Percentiles rank a stretch among this genome's conserved stretches.
Conservation (phyloP, 2,888 invertebrate species). For the Drosophila subsilvestris region DNA sequence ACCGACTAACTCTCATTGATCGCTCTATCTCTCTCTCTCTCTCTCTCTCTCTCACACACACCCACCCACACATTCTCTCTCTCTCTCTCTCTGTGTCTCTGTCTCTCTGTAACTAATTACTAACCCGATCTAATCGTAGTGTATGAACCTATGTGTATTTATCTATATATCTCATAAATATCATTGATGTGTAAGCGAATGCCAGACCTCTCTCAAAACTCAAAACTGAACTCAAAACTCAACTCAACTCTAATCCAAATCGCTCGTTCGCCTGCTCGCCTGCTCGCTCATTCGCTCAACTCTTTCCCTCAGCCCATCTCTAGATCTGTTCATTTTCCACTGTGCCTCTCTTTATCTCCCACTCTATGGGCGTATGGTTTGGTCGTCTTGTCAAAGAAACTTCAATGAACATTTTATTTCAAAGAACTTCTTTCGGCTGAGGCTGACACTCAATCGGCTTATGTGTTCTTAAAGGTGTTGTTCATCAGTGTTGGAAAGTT, state of each 20-base stretch:
- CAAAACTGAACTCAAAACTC: conserved; percentile 10
- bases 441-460: neutral
- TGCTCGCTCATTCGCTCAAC: conserved; percentile 37
- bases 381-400: neutral
- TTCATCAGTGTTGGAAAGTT: neutral
- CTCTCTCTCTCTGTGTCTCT: neutral
- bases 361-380: conserved; percentile 9
- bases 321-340: conserved; percentile 7
- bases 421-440: neutral
- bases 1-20: conserved; percentile 33
- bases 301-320: conserved; percentile 31
- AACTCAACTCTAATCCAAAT: conserved; percentile 23
- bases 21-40: conserved; percentile 25
- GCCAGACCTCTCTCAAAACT: conserved; percentile 38
- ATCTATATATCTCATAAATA: conserved; percentile 32
- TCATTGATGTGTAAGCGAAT: conserved; percentile 59
- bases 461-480: neutral
- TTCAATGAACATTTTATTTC: neutral
- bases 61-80: conserved; percentile 12
- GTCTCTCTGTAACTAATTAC: conserved; percentile 15
- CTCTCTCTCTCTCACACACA: conserved; percentile 15
- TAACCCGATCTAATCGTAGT: conserved; percentile 33
- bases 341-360: conserved; percentile 16
- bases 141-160: conserved; percentile 44
- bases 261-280: conserved; percentile 48